Evolutionary conservation across 2,888 invertebrate species (phyloP), one percentile per base, ranked within the genome.

Genomic region (Ormyrus nitidulus): DNA sequence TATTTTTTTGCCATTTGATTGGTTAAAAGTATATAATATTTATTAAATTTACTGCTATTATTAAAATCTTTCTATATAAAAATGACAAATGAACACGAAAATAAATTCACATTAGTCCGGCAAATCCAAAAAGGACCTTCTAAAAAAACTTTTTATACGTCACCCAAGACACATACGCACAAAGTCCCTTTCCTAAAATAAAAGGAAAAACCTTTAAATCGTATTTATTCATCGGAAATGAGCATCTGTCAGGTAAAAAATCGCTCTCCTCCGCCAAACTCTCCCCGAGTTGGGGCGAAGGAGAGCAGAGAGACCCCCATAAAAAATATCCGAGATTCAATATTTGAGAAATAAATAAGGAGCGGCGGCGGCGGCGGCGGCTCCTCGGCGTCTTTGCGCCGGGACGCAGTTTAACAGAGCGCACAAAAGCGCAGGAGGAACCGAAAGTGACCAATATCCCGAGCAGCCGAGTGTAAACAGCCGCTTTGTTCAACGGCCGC

Each of bases 301-400:
- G 51, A 49, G 34, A 46, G 13, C 19, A 51, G 13, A 6, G 19
- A 2, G 4, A 56, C 66, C 66, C 68, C 54, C 69, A 80, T 72
- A 82, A 85, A 81, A 84, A 81, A 83, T 83, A 81, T 34, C 59
- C 46, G 48, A 51, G 51, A 74, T 80, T 66, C 85, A 86, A 88
- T 88, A 86, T 88, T 88, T 88, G 86, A 84, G 84, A 85, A 86
- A 86, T 85, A 87, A 88, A 88, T 86, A 87, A 83, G 84, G 83
- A 77, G 70, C 13, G 53, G 54, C 6, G 6, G 11, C 11, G 51
- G 34, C 54, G 69, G 64, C 11, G 54, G 48, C n/a, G 49, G 10
- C 51, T 44, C 4, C 48, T 34, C 8, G 48, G 34, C 34, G 34
- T 8, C 54, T 44, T n/a, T 58, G 19, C 49, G 69, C 72, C 34